Conservation (phyloP, 2,797 vertebrate species). For the Danionella dracula region DNA sequence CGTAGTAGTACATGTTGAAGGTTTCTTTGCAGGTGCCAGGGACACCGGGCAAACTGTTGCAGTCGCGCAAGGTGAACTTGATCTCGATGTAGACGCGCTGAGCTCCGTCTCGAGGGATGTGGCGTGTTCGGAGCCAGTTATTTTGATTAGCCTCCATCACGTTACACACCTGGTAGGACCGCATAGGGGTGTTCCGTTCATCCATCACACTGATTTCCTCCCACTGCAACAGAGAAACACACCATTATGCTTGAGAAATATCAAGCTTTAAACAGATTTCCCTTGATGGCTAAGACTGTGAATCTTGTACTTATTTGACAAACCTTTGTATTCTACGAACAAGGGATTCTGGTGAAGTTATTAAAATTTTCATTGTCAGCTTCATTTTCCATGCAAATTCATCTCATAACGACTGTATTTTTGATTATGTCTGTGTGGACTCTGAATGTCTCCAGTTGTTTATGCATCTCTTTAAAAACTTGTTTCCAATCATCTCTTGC, state of each 20-base stretch:
- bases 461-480: slow-evolving; percentile 48
- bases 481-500: slow-evolving; percentile 61
- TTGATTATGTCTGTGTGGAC: slow-evolving; percentile 14
- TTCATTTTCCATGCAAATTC: too few species aligned
- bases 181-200: slow-evolving; percentile 78
- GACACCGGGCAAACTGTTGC: slow-evolving; percentile 79
- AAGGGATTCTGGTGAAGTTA: too few species aligned
- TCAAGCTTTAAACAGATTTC: too few species aligned
- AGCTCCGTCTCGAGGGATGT: slow-evolving; percentile 74
- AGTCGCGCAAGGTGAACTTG: slow-evolving; percentile 81
- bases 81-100: slow-evolving; percentile 81
- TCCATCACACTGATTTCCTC: slow-evolving; percentile 85
- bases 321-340: too few species aligned
- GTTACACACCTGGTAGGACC: slow-evolving; percentile 80
- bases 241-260: neutral
- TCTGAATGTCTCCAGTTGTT: slow-evolving; percentile 4
- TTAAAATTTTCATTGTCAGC: too few species aligned
- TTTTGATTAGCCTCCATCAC: slow-evolving; percentile 82
- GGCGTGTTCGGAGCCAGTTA: slow-evolving; percentile 80
- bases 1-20: slow-evolving; percentile 82
- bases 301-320: too few species aligned
- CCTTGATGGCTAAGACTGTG: too few species aligned
- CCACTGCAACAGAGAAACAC: slow-evolving; percentile 63
- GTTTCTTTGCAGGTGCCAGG: slow-evolving; percentile 83
- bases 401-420: slow-evolving; percentile 10